A percentile compares a stretch with the other conserved stretches of the same genome.
These are phyloP conservation scores for Verasper variegatus DNA, from an alignment of 2,113 vertebrate genomes.

Conservation along the genomic window DNA sequence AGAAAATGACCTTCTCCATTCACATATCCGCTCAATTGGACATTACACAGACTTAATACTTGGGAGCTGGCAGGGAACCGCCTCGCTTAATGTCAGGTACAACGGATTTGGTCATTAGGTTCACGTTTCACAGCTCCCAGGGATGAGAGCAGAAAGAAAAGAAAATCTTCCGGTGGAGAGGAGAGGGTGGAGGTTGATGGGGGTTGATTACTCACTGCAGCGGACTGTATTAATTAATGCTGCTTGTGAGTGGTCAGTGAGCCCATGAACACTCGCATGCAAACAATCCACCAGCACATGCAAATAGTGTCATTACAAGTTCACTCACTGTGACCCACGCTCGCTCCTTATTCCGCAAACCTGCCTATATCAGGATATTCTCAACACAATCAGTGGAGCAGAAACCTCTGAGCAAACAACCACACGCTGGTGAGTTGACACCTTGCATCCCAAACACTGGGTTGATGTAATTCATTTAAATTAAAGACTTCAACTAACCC, in stretches of 20 bases:
- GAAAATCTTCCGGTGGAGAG: neutral
- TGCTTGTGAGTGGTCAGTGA: neutral
- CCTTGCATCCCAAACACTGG: neutral
- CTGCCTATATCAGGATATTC: neutral
- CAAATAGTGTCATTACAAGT: neutral
- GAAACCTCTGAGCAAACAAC: too few relatives aligned
- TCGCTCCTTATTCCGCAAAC: neutral
- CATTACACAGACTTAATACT: neutral
- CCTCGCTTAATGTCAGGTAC: neutral
- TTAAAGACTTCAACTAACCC: too few relatives aligned
- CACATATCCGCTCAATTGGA: neutral
- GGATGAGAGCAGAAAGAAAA: neutral
- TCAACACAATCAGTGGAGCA: neutral
- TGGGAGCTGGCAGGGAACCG: neutral
- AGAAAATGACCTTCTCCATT: neutral
- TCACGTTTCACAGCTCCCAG: neutral
- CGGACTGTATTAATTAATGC: neutral
- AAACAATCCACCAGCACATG: neutral
- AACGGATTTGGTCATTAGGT: neutral
- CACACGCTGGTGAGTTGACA: neutral
- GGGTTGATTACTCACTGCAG: neutral
- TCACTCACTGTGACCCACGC: neutral
- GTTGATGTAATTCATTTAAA: neutral
- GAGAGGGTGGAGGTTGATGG: neutral
- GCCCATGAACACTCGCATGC: neutral